Percentiles rank a stretch among this genome's conserved stretches.
These are phyloP conservation scores for Probosciger aterrimus DNA, from an alignment of 2,113 vertebrate genomes.

Conservation along the genomic window DNA sequence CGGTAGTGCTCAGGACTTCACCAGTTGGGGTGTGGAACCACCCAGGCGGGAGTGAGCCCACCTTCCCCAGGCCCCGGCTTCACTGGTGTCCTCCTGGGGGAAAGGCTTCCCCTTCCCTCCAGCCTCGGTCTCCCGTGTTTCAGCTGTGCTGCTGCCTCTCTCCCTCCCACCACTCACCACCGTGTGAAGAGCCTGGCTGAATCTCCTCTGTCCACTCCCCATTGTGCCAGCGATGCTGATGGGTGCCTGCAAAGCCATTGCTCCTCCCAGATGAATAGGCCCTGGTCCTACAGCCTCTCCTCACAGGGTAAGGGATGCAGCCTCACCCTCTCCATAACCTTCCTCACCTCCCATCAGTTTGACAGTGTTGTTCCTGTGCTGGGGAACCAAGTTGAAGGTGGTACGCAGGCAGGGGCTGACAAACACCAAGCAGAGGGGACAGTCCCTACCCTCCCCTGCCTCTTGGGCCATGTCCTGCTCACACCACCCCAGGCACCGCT, in stretches of 20 bases:
- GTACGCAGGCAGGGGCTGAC: background rate
- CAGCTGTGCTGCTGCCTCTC: background rate
- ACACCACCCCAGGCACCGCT: fast-evolving
- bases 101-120: background rate
- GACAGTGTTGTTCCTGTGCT: background rate
- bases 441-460: background rate
- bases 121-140: background rate
- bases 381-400: background rate
- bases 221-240: fast-evolving
- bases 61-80: fast-evolving
- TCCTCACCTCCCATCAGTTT: background rate
- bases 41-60: background rate
- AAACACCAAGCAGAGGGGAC: background rate
- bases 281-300: no score
- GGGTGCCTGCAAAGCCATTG: background rate
- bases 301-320: background rate
- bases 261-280: background rate
- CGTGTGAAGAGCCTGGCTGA: background rate
- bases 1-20: fast-evolving
- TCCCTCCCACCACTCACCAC: fast-evolving
- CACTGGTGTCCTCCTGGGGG: fast-evolving
- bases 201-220: fast-evolving
- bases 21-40: fast-evolving
- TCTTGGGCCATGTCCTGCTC: fast-evolving
- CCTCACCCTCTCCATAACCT: background rate